A percentile compares a stretch with the other conserved stretches of the same genome.
Evolutionary conservation across 2,797 vertebrate genomes (phyloP).

Genomic region (Apogon hyalosoma): DNA sequence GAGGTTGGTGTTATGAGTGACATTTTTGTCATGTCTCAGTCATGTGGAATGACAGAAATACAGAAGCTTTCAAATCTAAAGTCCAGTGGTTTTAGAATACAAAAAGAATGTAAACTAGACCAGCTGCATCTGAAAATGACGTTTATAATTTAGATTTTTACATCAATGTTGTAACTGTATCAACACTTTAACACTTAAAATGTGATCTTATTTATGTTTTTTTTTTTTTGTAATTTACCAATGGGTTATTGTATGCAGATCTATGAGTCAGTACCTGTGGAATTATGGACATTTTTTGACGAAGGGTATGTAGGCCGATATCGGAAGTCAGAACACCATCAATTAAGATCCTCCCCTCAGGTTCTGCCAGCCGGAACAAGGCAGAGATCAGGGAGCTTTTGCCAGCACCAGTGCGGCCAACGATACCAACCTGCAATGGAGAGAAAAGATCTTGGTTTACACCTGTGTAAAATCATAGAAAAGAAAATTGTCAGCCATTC

Average conservation of each 20-base stretch:
- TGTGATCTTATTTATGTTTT: background rate
- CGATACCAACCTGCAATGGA: constrained; percentile 90
- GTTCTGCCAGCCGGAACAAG: constrained; percentile 94
- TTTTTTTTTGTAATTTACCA: background rate
- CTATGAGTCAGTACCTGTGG: constrained; percentile 85
- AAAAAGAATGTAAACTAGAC: background rate
- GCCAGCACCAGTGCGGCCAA: constrained; percentile 95
- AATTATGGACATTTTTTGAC: constrained; percentile 97
- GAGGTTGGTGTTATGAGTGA: constrained; percentile 80
- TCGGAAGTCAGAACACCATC: constrained; percentile 92
- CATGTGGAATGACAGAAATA: constrained; percentile 48
- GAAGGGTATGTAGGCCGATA: constrained; percentile 93
- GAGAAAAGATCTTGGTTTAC: constrained; percentile 24
- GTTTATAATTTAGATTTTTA: too few species aligned
- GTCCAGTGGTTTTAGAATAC: constrained; percentile 30
- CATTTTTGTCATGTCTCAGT: constrained; percentile 56
- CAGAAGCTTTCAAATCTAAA: constrained; percentile 27
- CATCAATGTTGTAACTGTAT: too few species aligned
- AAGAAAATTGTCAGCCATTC: background rate
- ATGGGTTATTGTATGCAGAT: constrained; percentile 15
- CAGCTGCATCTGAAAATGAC: too few species aligned
- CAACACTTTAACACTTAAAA: too few species aligned
- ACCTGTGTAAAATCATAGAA: constrained; percentile 12
- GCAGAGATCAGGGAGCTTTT: constrained; percentile 96
- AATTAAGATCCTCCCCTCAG: constrained; percentile 92